Evolutionary conservation across 2,113 vertebrate species (phyloP).

Genomic region (Protobothrops flavoviridis): DNA sequence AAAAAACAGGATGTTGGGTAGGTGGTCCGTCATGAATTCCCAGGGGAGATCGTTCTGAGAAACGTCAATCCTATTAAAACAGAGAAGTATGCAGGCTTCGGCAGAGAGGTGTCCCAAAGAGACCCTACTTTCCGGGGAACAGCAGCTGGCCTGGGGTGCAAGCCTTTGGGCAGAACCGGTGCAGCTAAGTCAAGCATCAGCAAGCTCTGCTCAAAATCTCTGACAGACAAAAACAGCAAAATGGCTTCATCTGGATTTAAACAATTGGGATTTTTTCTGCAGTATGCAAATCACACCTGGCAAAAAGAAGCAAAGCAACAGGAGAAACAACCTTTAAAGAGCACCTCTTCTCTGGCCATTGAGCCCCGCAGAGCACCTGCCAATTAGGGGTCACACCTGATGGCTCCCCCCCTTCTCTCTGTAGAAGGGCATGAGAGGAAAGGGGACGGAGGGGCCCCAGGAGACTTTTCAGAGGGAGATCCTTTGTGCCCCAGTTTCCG

Average conservation of each 20-base stretch:
- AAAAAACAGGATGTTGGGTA: constrained; percentile 91
- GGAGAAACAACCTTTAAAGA: neutral
- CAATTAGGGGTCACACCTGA: neutral
- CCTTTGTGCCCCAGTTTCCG: too few relatives aligned
- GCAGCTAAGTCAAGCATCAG: too few relatives aligned
- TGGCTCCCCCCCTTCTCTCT: neutral
- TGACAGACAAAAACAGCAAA: neutral
- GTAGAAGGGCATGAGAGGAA: neutral
- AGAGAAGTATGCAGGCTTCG: neutral
- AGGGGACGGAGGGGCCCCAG: neutral
- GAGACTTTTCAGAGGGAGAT: neutral
- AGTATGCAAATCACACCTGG: neutral
- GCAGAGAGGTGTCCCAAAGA: neutral
- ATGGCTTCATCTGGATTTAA: neutral
- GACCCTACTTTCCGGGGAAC: neutral
- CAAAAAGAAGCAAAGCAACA: neutral
- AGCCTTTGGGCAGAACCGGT: too few relatives aligned
- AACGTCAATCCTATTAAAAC: constrained; percentile 83
- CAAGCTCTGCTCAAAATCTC: neutral
- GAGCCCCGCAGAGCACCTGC: neutral
- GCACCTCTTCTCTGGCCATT: neutral
- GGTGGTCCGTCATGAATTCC: constrained; percentile 96
- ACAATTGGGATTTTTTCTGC: neutral
- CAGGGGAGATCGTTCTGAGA: constrained; percentile 94
- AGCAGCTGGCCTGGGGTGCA: neutral